Base-by-base conservation (phyloP, 2,113 vertebrate species). In the Motacilla tschutschensis region DNA sequence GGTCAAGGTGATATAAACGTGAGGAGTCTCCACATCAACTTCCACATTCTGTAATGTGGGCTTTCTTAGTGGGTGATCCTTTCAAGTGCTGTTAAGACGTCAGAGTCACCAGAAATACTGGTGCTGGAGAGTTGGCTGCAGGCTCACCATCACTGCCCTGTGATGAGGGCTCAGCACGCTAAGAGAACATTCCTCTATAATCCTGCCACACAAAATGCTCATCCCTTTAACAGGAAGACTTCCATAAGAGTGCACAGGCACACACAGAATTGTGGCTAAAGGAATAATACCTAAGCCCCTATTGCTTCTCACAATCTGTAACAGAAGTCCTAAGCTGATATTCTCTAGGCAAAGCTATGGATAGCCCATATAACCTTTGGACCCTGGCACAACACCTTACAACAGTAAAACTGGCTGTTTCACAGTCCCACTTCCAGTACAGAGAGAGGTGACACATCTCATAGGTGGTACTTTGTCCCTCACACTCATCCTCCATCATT, bases 311-410 rank as follows among this genome's bases (percentile, higher is more conserved):
- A 26, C 12, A 17, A 67, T 40, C 62, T 76, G 46, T 79, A 47
- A 43, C 24, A 43, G 8, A 43, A 59, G n/a, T 15, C 26, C 17
- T n/a, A 35, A 44, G 8, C 21, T 46, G 44, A 17, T 9, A 20
- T 54, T 82, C 79, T n/a, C 53, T 38, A 41, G 41, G 28, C 21
- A 73, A n/a, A 69, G 20, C 24, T 38, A 8, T 4, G 17, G 22
- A 3, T 6, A 59, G 33, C 21, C 40, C 19, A 25, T 19, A 10
- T 0, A 0, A 22, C 16, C 44, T 51, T 60, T 38, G 16, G 28
- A 12, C 14, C 28, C 28, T 20, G 25, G 31, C 58, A 72, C 35
- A 48, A 17, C 12, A 31, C 5, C 16, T 51, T 18, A 28, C 6
- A 43, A 4, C 14, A 47, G 13, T 8, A 21, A 44, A 66, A 55